Evolutionary conservation across 2,113 vertebrate genomes (phyloP), one percentile per base, ranked within the genome.

Genomic region (Sardina pilchardus): DNA sequence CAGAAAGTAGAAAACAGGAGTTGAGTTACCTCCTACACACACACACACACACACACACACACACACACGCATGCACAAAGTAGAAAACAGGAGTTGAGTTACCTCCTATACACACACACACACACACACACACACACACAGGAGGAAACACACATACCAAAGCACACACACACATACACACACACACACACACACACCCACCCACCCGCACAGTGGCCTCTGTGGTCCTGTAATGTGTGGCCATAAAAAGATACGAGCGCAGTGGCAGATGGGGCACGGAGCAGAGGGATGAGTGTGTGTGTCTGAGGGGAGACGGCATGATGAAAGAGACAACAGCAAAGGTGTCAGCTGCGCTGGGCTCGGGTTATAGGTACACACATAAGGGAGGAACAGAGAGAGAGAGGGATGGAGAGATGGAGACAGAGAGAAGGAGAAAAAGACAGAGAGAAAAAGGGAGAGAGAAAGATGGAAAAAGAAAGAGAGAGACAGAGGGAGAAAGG

Each of bases 261-360:
- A 71, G 34, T 67, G 81, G 59, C 86, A 87, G 86, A 85, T 85
- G 81, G 81, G 83, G 71, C 81, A 87, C 59, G n/a, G 56, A 78
- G 82, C 42, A 44, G 21, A 26, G 59, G 71, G 81, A 87, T 81
- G 67, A 36, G 50, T 71, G 81, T 67, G 63, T 84, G 86, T 43
- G 78, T 85, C 44, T 86, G 26, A 78, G 88, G 36, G 83, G 85
- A 87, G 44, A 85, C 63, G 80, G 34, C 47, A 63, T 63, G 19
- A 26, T 88, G 82, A 83, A 81, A 87, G 43, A 45, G 50, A 80
- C 42, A 47, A 59, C 48, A 34, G 78, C 34, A 43, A 48, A 48
- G 30, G n/a, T 78, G 71, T 78, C 71, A 78, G 71, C 71, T 78
- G 26, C 39, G 71, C 45, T 34, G 30, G 44, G 30, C 10, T 26